phyloP scores from a whole-genome alignment of 1,140 invertebrate species.

The Araneus ventricosus region DNA sequence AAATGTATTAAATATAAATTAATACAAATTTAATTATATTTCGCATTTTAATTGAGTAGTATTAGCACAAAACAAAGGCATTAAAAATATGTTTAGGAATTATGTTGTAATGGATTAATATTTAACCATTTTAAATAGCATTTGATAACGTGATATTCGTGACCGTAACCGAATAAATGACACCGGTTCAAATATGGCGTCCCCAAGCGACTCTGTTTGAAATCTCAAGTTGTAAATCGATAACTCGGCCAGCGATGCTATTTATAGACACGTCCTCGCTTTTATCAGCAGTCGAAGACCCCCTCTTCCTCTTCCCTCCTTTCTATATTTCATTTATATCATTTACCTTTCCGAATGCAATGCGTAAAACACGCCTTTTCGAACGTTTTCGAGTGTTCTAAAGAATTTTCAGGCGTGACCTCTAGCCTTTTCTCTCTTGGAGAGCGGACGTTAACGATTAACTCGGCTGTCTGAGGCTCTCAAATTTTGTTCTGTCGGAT shows the following conservation, averaged over 20 bases:
- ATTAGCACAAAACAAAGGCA: too few relatives aligned
- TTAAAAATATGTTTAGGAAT: too few relatives aligned
- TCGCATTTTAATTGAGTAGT: too few relatives aligned
- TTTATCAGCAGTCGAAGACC: conserved; percentile 34
- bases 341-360: background rate
- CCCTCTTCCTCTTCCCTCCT: background rate
- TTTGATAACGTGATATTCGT: too few relatives aligned
- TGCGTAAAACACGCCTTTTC: background rate
- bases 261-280: conserved; percentile 62
- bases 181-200: conserved; percentile 35
- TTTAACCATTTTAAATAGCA: too few relatives aligned
- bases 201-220: background rate
- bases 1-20: too few relatives aligned
- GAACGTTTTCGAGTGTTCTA: background rate
- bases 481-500: background rate
- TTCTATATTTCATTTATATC: conserved; percentile 6
- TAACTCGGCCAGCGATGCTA: conserved; percentile 64
- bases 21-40: too few relatives aligned
- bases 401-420: background rate
- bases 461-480: background rate
- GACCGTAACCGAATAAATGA: too few relatives aligned
- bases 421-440: background rate
- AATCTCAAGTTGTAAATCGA: conserved; percentile 41
- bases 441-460: background rate
- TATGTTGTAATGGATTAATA: too few relatives aligned